Percentiles rank a stretch among this genome's conserved stretches.
Evolutionary conservation across 2,797 vertebrate species (phyloP).

Genomic region (Coregonus suidteri): DNA sequence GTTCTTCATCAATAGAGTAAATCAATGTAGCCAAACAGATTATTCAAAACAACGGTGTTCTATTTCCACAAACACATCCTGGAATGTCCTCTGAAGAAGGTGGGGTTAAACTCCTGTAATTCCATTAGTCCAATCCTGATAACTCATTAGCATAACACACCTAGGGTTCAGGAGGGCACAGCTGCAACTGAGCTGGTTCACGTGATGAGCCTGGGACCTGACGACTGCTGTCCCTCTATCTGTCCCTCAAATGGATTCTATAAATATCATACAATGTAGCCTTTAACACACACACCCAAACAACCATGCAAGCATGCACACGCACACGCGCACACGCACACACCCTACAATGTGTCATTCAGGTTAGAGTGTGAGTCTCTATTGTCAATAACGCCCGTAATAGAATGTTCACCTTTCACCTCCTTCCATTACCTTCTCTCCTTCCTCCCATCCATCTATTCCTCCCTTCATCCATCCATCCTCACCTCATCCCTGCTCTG

Average conservation of each 20-base stretch:
- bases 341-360: slow-evolving; percentile 28
- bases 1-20: neutral
- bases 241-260: neutral
- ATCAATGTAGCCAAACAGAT: slow-evolving; percentile 55
- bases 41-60: slow-evolving; percentile 58
- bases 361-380: slow-evolving; percentile 33
- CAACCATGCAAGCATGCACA: neutral
- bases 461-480: slow-evolving; percentile 37
- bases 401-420: slow-evolving; percentile 47
- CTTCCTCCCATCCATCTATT: slow-evolving; percentile 34
- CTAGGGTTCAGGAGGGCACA: neutral
- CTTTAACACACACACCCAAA: neutral
- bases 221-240: no score
- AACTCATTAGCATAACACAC: neutral
- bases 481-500: slow-evolving; percentile 66
- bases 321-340: slow-evolving; percentile 35
- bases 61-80: slow-evolving; percentile 24
- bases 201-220: no score
- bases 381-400: slow-evolving; percentile 42
- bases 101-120: slow-evolving; percentile 66
- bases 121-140: slow-evolving; percentile 47
- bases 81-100: slow-evolving; percentile 62
- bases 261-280: neutral
- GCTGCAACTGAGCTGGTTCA: neutral
- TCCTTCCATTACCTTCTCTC: slow-evolving; percentile 60